Evolutionary conservation across 2,888 invertebrate genomes (phyloP).

Genomic region (Epiperipatus broadwayi): DNA sequence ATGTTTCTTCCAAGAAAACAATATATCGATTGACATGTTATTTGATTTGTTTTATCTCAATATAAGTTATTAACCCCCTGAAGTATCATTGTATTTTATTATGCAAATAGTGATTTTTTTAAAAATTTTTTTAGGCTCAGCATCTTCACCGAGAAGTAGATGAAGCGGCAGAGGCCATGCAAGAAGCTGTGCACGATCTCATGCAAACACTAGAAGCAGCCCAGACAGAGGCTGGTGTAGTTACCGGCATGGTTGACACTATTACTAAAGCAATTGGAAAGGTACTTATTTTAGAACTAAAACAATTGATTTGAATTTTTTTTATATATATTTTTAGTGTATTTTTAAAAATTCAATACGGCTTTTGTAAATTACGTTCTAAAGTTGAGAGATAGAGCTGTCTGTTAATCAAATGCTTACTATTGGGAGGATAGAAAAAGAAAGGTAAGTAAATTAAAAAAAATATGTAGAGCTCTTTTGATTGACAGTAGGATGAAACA

Average conservation of each 20-base stretch:
- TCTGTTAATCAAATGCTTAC: no score
- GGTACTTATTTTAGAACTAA: conserved; percentile 19
- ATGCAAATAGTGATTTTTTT: no score
- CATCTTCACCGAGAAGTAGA: conserved; percentile 64
- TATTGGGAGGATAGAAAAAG: no score
- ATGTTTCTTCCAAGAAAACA: no score
- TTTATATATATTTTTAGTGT: no score
- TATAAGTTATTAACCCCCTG: no score
- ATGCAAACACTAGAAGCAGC: conserved; percentile 55
- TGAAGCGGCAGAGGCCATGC: conserved; percentile 51
- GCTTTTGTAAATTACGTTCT: conserved; percentile 16
- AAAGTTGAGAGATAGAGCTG: conserved; percentile 21
- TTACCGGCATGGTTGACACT: conserved; percentile 69
- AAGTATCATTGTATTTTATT: no score
- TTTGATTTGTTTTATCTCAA: no score
- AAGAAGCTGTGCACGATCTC: conserved; percentile 61
- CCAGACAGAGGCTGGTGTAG: conserved; percentile 69
- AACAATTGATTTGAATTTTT: neutral
- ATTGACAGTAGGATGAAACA: no score
- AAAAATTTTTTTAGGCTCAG: conserved; percentile 40
- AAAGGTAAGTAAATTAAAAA: no score
- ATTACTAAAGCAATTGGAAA: conserved; percentile 62
- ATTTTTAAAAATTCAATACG: neutral
- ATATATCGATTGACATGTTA: no score
- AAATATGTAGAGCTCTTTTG: no score